Evolutionary conservation across 2,888 invertebrate genomes (phyloP).

Genomic region (Polyommatus iphigenia): DNA sequence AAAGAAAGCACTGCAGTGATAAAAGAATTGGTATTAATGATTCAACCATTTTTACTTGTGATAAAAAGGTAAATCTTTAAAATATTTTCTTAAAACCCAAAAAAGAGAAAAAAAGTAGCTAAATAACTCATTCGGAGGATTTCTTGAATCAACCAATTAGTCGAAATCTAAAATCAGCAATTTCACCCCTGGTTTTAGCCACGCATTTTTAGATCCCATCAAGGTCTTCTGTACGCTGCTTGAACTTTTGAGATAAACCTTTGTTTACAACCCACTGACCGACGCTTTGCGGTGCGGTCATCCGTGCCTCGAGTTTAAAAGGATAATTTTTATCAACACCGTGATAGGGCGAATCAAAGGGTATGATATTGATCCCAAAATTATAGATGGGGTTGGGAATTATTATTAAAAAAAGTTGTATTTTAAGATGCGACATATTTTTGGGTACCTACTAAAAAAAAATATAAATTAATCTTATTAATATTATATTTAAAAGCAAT

Average conservation of each 20-base stretch:
- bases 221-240: not conserved
- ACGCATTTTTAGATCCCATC: conserved; percentile 4
- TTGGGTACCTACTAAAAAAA: not conserved
- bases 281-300: conserved; percentile 64
- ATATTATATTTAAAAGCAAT: not conserved
- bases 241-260: conserved; percentile 25
- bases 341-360: conserved; percentile 41
- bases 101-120: not conserved
- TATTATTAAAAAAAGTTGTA: not conserved
- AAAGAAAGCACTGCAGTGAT: not conserved
- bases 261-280: conserved; percentile 63
- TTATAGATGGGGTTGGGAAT: conserved; percentile 15
- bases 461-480: not conserved
- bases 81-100: not conserved
- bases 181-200: not conserved
- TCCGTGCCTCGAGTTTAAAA: conserved; percentile 66
- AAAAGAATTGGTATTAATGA: not conserved
- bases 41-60: not conserved
- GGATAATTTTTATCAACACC: conserved; percentile 63
- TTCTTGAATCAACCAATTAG: conserved; percentile 1
- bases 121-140: not conserved
- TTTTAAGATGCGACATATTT: not conserved
- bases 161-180: not conserved
- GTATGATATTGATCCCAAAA: conserved; percentile 19
- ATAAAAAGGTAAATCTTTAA: not conserved